A percentile compares a stretch with the other conserved stretches of the same genome.
Conservation (phyloP, 2,797 vertebrate species). For the Notolabrus celidotus region DNA sequence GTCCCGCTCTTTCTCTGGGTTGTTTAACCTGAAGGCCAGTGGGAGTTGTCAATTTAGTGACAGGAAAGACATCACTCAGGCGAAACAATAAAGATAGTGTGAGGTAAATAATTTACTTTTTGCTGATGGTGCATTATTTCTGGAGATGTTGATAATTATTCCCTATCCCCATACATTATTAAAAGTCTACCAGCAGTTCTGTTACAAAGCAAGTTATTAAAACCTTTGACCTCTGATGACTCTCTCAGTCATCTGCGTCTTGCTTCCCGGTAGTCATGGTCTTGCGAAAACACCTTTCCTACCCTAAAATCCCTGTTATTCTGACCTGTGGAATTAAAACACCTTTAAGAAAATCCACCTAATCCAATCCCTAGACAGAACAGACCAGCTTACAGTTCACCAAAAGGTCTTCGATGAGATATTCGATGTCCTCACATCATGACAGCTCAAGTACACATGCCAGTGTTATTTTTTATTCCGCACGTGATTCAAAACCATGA, state of each 20-base stretch:
- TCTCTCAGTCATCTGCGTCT: not conserved
- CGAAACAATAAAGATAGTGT: not conserved
- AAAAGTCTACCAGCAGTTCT: not conserved
- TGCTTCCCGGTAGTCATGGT: not conserved
- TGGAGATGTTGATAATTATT: too few relatives aligned
- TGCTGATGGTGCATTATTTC: too few relatives aligned
- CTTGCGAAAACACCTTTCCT: not conserved
- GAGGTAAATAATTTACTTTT: not conserved
- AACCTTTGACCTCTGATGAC: not conserved
- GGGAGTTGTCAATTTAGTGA: slow-evolving; percentile 18
- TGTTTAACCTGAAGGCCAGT: slow-evolving; percentile 25
- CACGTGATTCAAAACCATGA: not conserved
- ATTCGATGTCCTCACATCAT: not conserved
- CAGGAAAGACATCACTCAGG: not conserved
- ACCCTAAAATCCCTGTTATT: not conserved
- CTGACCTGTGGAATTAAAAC: not conserved
- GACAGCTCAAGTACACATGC: slow-evolving; percentile 15
- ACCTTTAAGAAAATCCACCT: not conserved
- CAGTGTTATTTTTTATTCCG: slow-evolving; percentile 1
- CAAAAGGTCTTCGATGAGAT: slow-evolving; percentile 20
- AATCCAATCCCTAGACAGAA: not conserved
- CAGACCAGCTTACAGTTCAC: slow-evolving; percentile 6
- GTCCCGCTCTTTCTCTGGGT: slow-evolving; percentile 26
- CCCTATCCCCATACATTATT: not conserved
- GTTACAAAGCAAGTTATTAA: not conserved